Base-by-base conservation (phyloP, 2,888 invertebrate genomes). In the Trisateles emortualis region DNA sequence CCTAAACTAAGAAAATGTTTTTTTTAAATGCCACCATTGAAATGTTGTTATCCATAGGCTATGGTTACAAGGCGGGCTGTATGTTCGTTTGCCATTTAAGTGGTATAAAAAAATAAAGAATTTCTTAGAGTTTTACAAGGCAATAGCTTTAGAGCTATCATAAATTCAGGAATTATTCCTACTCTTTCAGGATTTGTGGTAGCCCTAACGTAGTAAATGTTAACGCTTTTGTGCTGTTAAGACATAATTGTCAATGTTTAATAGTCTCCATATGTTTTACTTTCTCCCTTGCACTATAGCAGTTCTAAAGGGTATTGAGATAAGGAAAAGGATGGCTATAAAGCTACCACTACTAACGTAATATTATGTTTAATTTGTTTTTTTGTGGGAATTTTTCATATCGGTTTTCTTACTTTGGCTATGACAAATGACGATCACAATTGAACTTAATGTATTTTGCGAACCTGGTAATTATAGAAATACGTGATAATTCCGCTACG, bases 251-350 rank as follows among this genome's bases (percentile, higher is more conserved):
- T 83, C 76, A 72, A 75, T 68, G 70, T 67, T 77, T 84, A 86
- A 85, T 86, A 79, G 78, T 64, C 54, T 58, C 76, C 77, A 82
- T 84, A 67, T 78, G 78, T 77, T 85, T 78, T 74, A 78, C 80
- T 82, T 76, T 81, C 79, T 69, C 74, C 63, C 61, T 55, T 57
- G 58, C 59, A 59, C 49, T 63, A 54, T 64, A 63, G 53, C 51
- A 46, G 62, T 67, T 67, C 68, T 60, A 67, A 43, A 3, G 36
- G 43, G 52, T 53, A 32, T 39, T 58, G 30, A 51, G 59, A 64
- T 68, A 61, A 55, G 50, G 8, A n/a, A 35, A 35, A 40, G 16
- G 40, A 48, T 33, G 14, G 41, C 2, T 24, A 19, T 47, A 47
- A 47, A 39, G n/a, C n/a, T n/a, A n/a, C n/a, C 40, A 6, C 3